Percentiles rank a stretch among this genome's conserved stretches.
These are phyloP conservation scores for Colistium nudipinnis DNA, from an alignment of 2,113 vertebrate species.

Conservation along the genomic window DNA sequence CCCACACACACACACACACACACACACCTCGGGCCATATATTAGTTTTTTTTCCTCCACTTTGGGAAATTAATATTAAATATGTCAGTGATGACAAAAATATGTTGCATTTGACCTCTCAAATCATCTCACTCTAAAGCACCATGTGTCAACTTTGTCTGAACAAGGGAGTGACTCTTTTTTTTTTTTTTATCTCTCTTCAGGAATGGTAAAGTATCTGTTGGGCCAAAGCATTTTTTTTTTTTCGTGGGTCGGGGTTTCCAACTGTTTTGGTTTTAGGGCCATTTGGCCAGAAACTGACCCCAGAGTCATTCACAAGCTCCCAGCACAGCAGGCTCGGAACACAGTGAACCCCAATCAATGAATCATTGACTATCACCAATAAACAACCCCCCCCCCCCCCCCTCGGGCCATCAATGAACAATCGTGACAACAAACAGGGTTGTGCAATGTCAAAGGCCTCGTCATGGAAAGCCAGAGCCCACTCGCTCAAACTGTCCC, in stretches of 20 bases:
- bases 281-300: not conserved
- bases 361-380: constrained; percentile 18
- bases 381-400: not conserved
- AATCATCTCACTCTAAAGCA: too few species aligned
- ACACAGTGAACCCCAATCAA: constrained; percentile 21
- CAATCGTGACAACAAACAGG: constrained; percentile 7
- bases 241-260: too few species aligned
- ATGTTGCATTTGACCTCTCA: too few species aligned
- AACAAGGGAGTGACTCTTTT: too few species aligned
- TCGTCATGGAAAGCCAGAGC: not conserved
- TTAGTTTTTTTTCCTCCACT: too few species aligned
- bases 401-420: not conserved
- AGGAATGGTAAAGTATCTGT: too few species aligned
- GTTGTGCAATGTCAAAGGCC: constrained; percentile 43
- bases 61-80: too few species aligned
- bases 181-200: too few species aligned
- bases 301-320: not conserved
- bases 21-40: too few species aligned
- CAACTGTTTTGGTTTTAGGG: not conserved
- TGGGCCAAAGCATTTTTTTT: not conserved
- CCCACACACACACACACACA: too few species aligned
- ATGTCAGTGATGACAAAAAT: too few species aligned
- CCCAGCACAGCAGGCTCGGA: not conserved
- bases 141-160: too few species aligned
- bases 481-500: constrained; percentile 10